phyloP scores from a whole-genome alignment of 2,113 vertebrate species.

The Ictidomys tridecemlineatus region DNA sequence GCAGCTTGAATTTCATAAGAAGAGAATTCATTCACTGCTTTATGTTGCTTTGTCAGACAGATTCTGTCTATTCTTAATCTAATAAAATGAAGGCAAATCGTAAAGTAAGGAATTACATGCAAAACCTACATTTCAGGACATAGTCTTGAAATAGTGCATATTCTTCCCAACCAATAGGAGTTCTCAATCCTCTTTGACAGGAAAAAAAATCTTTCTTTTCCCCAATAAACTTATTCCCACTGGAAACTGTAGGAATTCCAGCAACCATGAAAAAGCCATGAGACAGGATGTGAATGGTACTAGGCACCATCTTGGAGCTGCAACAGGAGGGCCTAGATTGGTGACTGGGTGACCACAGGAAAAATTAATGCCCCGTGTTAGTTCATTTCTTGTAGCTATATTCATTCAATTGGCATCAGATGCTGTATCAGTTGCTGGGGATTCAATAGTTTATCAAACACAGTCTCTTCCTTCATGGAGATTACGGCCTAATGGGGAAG shows the following conservation, averaged over 20 bases:
- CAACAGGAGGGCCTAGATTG: neutral
- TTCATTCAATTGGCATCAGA: neutral
- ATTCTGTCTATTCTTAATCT: constrained; percentile 25
- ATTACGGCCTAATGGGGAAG: neutral
- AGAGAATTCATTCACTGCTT: constrained; percentile 7
- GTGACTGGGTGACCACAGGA: neutral
- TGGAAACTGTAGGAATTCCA: neutral
- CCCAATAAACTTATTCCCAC: neutral
- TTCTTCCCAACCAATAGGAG: neutral
- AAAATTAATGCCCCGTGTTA: neutral
- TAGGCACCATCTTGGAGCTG: neutral
- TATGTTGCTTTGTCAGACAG: neutral
- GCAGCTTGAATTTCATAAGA: neutral
- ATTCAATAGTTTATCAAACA: neutral
- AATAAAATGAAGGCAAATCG: constrained; percentile 8
- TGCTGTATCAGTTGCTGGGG: neutral
- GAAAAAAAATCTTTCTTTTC: neutral
- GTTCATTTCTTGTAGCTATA: neutral
- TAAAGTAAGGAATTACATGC: constrained; percentile 11
- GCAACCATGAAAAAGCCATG: neutral
- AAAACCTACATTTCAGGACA: neutral
- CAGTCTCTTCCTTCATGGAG: neutral
- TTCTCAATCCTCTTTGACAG: neutral
- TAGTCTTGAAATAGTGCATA: neutral
- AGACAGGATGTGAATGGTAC: neutral